phyloP scores from a whole-genome alignment of 2,113 vertebrate species.

The Plotosus lineatus region DNA sequence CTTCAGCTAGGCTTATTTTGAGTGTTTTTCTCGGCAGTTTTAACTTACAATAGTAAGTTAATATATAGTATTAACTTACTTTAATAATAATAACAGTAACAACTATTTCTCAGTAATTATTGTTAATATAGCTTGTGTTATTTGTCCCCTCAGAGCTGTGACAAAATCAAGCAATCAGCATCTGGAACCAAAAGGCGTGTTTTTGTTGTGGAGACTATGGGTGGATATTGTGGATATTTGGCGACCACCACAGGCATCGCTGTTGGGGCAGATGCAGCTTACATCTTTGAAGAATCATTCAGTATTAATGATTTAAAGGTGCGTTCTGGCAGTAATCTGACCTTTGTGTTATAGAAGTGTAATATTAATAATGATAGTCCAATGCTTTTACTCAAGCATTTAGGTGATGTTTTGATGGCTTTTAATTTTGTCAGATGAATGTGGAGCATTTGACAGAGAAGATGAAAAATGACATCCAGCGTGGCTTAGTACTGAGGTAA shows the following conservation, averaged over 20 bases:
- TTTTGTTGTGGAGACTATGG: constrained; percentile 96
- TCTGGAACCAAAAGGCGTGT: constrained; percentile 92
- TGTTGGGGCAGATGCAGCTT: constrained; percentile 86
- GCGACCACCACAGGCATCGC: constrained; percentile 92
- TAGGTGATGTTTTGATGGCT: not conserved
- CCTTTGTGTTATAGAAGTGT: not conserved
- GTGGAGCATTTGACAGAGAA: constrained; percentile 94
- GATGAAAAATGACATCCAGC: constrained; percentile 96
- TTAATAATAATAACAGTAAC: too few species aligned
- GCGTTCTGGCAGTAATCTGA: not conserved
- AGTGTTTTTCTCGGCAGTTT: not conserved
- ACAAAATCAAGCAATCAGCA: constrained; percentile 93
- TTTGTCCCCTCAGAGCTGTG: constrained; percentile 80
- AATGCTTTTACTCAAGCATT: not conserved
- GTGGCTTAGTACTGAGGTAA: constrained; percentile 89
- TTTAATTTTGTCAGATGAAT: constrained; percentile 76
- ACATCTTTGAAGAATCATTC: constrained; percentile 89
- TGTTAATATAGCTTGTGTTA: not conserved
- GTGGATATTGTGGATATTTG: constrained; percentile 92
- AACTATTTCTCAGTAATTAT: not conserved
- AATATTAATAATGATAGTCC: not conserved
- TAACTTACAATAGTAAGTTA: too few species aligned
- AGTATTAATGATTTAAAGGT: constrained; percentile 88
- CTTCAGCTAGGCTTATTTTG: not conserved
- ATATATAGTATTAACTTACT: too few species aligned